phyloP scores from a whole-genome alignment of 2,888 invertebrate genomes.

The Leptinotarsa tumamoca region DNA sequence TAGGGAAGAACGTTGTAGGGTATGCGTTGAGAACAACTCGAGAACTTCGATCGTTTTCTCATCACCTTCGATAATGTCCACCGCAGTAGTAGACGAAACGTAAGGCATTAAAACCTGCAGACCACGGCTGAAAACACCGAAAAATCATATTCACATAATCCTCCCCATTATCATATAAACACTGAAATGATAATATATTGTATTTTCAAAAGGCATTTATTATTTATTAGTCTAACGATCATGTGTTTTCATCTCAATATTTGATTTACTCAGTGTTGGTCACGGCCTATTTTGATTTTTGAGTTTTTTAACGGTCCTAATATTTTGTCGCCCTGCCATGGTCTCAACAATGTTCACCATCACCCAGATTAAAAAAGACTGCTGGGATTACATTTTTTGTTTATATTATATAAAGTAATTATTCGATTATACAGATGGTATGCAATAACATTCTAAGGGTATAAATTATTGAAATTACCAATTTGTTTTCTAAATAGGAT shows the following conservation, averaged over 20 bases:
- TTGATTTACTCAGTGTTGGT: neutral
- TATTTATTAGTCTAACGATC: neutral
- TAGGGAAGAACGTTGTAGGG: too few species aligned
- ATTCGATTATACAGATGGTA: constrained; percentile 31
- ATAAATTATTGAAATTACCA: constrained; percentile 29
- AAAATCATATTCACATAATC: too few species aligned
- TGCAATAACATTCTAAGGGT: constrained; percentile 46
- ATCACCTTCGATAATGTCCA: too few species aligned
- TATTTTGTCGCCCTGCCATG: constrained; percentile 28
- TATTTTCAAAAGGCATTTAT: neutral
- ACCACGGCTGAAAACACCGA: too few species aligned
- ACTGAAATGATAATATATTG: neutral
- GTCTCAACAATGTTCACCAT: constrained; percentile 35
- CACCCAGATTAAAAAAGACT: constrained; percentile 42
- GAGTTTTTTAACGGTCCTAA: constrained; percentile 30
- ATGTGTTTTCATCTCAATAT: neutral
- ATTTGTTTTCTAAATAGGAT: neutral
- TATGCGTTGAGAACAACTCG: too few species aligned
- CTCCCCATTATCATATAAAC: neutral
- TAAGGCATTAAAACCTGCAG: too few species aligned
- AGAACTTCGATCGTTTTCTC: too few species aligned
- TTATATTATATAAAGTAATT: constrained; percentile 37
- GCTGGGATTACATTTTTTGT: constrained; percentile 39
- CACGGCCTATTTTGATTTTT: constrained; percentile 4
- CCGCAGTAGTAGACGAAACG: too few species aligned